Conservation (phyloP, 2,888 invertebrate genomes). For the Dolomedes plantarius region DNA sequence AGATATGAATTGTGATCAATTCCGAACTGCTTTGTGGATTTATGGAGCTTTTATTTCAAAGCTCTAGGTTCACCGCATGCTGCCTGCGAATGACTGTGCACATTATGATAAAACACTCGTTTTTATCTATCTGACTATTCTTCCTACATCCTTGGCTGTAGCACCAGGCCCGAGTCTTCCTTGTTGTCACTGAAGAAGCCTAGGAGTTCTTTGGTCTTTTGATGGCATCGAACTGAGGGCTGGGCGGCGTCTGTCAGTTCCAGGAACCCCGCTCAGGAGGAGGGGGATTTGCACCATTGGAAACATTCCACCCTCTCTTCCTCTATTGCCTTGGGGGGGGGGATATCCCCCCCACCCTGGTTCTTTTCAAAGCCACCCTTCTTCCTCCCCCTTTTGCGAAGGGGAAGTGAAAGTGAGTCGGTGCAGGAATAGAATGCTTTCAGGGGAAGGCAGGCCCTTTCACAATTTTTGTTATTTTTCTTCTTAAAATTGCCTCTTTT, state of each 20-base stretch:
- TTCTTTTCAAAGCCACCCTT: conserved; percentile 12
- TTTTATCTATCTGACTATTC: no score
- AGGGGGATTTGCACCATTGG: conserved; percentile 25
- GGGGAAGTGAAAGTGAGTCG: conserved; percentile 67
- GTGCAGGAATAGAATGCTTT: conserved; percentile 27
- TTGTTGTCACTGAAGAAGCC: no score
- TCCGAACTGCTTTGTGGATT: no score
- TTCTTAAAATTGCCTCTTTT: conserved; percentile 20
- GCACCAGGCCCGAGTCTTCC: no score
- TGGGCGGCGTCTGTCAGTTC: conserved; percentile 12
- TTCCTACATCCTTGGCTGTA: no score
- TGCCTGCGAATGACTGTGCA: no score
- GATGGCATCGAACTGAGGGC: conserved; percentile 30
- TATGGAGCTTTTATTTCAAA: no score
- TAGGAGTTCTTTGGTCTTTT: no score
- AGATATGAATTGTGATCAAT: no score
- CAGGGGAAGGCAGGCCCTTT: conserved; percentile 14
- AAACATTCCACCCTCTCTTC: conserved; percentile 62
- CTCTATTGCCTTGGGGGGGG: conserved; percentile 12
- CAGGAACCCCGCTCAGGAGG: conserved; percentile 7
- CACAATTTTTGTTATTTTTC: conserved; percentile 24
- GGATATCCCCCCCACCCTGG: conserved; percentile 4
- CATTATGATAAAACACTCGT: no score
- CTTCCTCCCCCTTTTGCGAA: neutral
- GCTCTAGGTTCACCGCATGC: no score